Conservation (phyloP, 2,888 invertebrate genomes). For the Saturnia japonica region DNA sequence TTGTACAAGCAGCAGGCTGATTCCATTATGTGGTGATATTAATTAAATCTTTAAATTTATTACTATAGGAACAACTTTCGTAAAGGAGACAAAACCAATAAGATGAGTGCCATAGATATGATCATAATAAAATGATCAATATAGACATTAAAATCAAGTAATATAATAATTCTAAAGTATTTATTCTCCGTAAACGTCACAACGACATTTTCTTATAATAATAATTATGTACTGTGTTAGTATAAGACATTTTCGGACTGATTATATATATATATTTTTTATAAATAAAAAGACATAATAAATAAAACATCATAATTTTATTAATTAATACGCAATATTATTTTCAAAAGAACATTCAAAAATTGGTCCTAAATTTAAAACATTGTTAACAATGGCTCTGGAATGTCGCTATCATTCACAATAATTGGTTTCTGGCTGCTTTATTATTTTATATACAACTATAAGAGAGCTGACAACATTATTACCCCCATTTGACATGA, state of each 20-base stretch:
- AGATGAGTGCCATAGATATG: slow-evolving; percentile 18
- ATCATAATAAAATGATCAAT: background rate
- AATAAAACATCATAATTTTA: slow-evolving; percentile 52
- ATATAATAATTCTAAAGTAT: background rate
- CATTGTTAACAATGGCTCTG: slow-evolving; percentile 82
- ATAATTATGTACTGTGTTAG: background rate
- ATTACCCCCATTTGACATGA: slow-evolving; percentile 13
- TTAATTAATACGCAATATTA: slow-evolving; percentile 81
- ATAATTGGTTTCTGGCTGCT: slow-evolving; percentile 50
- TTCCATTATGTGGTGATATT: slow-evolving; percentile 82
- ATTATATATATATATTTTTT: slow-evolving; percentile 25
- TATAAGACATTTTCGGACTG: slow-evolving; percentile 28
- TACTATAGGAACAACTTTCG: no score
- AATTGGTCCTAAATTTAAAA: slow-evolving; percentile 82
- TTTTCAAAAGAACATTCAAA: slow-evolving; percentile 82
- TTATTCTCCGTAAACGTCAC: slow-evolving; percentile 1
- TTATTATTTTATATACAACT: slow-evolving; percentile 23
- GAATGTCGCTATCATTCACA: slow-evolving; percentile 76
- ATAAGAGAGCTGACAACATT: slow-evolving; percentile 19
- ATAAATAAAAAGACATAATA: slow-evolving; percentile 25
- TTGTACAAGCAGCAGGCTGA: slow-evolving; percentile 80
- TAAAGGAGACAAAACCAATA: background rate
- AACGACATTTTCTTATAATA: background rate
- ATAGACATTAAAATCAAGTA: background rate
- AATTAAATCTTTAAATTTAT: no score